These are phyloP conservation scores for Psix sp. DNA, from an alignment of 1,140 invertebrate species.

Conservation along the genomic window DNA sequence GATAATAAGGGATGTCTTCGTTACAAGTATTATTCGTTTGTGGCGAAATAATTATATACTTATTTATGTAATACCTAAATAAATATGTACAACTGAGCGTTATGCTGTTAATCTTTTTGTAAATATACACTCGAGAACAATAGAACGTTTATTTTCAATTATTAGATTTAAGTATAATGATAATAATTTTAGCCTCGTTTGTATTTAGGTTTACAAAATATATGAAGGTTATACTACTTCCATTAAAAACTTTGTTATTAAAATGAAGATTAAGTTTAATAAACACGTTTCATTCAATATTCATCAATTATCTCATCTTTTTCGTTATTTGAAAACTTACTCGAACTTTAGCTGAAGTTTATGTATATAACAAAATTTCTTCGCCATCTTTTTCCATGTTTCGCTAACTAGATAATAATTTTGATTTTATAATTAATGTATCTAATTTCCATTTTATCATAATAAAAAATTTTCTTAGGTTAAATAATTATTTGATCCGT, in stretches of 20 bases:
- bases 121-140: conserved; percentile 28
- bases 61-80: conserved; percentile 25
- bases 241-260: conserved; percentile 25
- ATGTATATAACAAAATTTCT: background rate
- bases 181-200: conserved; percentile 27
- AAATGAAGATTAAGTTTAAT: conserved; percentile 33
- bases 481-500: no score
- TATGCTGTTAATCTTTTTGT: conserved; percentile 31
- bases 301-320: conserved; percentile 1
- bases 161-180: conserved; percentile 7
- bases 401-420: no score
- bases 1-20: conserved; percentile 12
- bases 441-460: no score
- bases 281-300: conserved; percentile 21
- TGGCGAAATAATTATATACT: conserved; percentile 14
- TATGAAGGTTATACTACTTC: conserved; percentile 35
- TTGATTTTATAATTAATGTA: no score
- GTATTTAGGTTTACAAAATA: conserved; percentile 23
- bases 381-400: no score
- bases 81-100: conserved; percentile 10
- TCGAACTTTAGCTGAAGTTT: conserved; percentile 22
- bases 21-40: conserved; percentile 20
- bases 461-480: no score
- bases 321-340: conserved; percentile 30
- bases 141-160: conserved; percentile 10